Percentiles rank a stretch among this genome's conserved stretches.
phyloP scores from a whole-genome alignment of 2,888 invertebrate genomes.

The Antitype chi region DNA sequence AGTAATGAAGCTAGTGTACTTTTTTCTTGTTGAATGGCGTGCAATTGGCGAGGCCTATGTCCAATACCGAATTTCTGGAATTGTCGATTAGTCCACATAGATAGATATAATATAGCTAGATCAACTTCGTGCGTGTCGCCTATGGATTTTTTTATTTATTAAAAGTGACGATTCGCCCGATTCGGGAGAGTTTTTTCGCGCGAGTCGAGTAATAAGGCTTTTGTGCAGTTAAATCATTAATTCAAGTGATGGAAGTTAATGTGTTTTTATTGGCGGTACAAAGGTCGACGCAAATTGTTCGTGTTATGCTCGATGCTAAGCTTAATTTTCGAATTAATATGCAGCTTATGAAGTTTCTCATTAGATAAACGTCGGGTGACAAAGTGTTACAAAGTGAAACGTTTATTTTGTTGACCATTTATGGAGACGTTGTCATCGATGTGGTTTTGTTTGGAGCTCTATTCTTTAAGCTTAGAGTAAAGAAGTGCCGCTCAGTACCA shows the following conservation, averaged over 20 bases:
- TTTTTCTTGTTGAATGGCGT: too few relatives aligned
- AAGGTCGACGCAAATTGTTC: conserved; percentile 72
- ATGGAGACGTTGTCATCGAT: conserved; percentile 50
- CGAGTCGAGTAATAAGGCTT: conserved; percentile 39
- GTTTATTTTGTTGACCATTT: conserved; percentile 74
- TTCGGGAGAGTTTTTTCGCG: too few relatives aligned
- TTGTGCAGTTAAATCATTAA: conserved; percentile 66
- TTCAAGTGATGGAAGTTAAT: conserved; percentile 49
- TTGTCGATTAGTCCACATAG: too few relatives aligned
- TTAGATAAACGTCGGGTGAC: conserved; percentile 79
- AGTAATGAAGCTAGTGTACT: too few relatives aligned
- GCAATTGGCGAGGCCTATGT: too few relatives aligned
- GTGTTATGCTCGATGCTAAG: conserved; percentile 64
- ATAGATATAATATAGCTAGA: too few relatives aligned
- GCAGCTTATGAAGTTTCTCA: conserved; percentile 75
- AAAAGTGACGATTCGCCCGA: too few relatives aligned
- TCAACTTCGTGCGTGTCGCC: too few relatives aligned
- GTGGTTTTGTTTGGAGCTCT: conserved; percentile 36
- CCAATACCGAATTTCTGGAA: too few relatives aligned
- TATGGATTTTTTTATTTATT: too few relatives aligned
- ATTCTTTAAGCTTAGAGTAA: conserved; percentile 29
- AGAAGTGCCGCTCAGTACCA: conserved; percentile 23
- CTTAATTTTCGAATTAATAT: conserved; percentile 76
- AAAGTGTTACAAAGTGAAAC: conserved; percentile 75
- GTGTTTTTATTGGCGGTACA: conserved; percentile 58